Conservation (phyloP, 2,797 vertebrate genomes). For the Liasis olivaceus region DNA sequence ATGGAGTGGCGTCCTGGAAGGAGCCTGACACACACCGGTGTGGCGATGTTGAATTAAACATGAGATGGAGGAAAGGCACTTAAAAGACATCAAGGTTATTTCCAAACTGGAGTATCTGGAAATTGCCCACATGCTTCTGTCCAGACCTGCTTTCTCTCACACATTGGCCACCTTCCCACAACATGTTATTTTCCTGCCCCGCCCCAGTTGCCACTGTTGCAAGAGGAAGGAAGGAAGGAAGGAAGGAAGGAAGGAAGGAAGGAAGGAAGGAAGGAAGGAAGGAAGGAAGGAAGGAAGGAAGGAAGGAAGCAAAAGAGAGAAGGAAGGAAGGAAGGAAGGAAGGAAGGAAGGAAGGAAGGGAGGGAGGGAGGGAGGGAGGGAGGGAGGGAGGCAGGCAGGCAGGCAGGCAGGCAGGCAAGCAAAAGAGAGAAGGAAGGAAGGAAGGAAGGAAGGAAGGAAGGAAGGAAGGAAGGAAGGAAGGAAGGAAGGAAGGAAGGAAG, state of each 20-base stretch:
- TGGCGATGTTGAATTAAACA: background rate
- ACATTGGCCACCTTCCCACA: background rate
- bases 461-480: background rate
- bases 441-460: background rate
- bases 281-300: too few species aligned
- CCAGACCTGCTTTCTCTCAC: background rate
- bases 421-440: too few species aligned
- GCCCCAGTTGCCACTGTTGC: background rate
- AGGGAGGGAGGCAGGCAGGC: too few species aligned
- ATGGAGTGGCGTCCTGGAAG: background rate
- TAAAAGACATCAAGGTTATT: background rate
- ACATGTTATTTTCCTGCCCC: background rate
- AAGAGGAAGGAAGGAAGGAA: background rate
- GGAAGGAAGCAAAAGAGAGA: too few species aligned
- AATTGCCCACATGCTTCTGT: background rate
- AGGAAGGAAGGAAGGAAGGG: background rate
- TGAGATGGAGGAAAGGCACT: background rate
- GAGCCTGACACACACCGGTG: background rate
- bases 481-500: too few species aligned
- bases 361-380: too few species aligned
- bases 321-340: too few species aligned
- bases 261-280: background rate
- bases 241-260: background rate
- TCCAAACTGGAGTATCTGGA: background rate
- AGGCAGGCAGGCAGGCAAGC: too few species aligned